phyloP scores from a whole-genome alignment of 2,797 vertebrate species.

The Typhlichthys eigenmanni region DNA sequence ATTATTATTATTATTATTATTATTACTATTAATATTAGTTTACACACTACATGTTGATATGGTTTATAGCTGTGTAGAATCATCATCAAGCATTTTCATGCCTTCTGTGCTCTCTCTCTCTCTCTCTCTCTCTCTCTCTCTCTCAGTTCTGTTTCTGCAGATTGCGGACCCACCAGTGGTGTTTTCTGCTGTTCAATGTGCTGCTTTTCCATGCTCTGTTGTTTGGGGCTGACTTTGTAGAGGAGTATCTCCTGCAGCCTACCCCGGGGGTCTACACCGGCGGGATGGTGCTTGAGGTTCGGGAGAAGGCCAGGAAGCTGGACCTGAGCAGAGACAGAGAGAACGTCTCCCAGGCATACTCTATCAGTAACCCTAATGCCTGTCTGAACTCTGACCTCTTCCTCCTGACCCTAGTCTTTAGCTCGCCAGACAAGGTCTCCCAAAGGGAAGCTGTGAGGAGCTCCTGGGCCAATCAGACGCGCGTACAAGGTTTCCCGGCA shows the following conservation, averaged over 20 bases:
- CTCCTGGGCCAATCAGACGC: conserved; percentile 86
- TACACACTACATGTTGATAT: neutral
- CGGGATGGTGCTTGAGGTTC: conserved; percentile 74
- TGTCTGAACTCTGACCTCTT: conserved; percentile 81
- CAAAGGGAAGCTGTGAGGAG: conserved; percentile 80
- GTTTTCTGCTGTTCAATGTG: conserved; percentile 90
- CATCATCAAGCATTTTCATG: rapidly evolving
- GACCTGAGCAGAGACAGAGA: conserved; percentile 69
- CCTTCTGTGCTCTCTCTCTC: conserved; percentile 3
- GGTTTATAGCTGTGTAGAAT: neutral
- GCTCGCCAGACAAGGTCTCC: conserved; percentile 75
- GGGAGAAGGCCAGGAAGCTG: conserved; percentile 85
- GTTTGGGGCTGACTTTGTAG: conserved; percentile 89
- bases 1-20: too few species aligned
- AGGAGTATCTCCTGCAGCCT: conserved; percentile 87
- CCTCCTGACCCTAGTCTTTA: conserved; percentile 83
- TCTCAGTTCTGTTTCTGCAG: conserved; percentile 81
- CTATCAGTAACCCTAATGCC: conserved; percentile 56
- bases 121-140: conserved; percentile 2
- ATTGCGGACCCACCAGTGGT: conserved; percentile 92
- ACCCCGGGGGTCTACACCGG: conserved; percentile 81
- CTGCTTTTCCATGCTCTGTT: conserved; percentile 88
- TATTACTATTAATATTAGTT: neutral
- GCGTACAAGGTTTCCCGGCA: conserved; percentile 57
- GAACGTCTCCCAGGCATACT: conserved; percentile 78